Base-by-base conservation (phyloP, 2,888 invertebrate species). In the Acleris sparsana region DNA sequence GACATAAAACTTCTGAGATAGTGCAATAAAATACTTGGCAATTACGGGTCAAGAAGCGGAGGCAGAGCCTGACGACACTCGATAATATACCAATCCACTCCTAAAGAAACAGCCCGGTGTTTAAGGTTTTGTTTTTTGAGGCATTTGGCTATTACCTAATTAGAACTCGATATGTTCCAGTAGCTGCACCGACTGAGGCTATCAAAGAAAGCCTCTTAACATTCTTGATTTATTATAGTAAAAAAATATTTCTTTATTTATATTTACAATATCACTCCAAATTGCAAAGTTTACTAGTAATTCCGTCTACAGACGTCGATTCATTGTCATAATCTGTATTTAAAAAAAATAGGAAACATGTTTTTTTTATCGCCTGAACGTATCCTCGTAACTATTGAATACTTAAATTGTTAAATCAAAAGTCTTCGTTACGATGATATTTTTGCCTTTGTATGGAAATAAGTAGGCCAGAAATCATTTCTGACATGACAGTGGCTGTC, bases 1-100 rank as follows among this genome's bases (percentile, higher is more conserved):
- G 87, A 87, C 89, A 90, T 91, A 90, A 91, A 90, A 89, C 89
- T 86, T 86, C 82, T 86, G 83, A 83, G 86, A 86, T 85, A 84
- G 87, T 85, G 91, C 83, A 85, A 89, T 91, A 89, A 91, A 90
- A 85, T 88, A 87, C 85, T 81, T 82, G 82, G 85, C 84, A 89
- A 89, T 90, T 90, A 90, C 88, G 78, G 85, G 84, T 86, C 88
- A 85, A 77, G 79, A 81, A 80, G 80, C 80, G 75, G 81, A 82
- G 84, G 82, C 80, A 71, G 76, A 71, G 77, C 72, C 73, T 72
- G 71, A 61, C 66, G 53, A 65, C 67, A 65, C 51, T 60, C 53
- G 60, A 57, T n/a, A 57, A 49, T 48, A 67, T 53, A 51, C 68
- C 67, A 60, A 57, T 63, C 46, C 44, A 52, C 53, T 58, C 53